Evolutionary conservation across 2,888 invertebrate genomes (phyloP).

Genomic region (Acleris emargana): DNA sequence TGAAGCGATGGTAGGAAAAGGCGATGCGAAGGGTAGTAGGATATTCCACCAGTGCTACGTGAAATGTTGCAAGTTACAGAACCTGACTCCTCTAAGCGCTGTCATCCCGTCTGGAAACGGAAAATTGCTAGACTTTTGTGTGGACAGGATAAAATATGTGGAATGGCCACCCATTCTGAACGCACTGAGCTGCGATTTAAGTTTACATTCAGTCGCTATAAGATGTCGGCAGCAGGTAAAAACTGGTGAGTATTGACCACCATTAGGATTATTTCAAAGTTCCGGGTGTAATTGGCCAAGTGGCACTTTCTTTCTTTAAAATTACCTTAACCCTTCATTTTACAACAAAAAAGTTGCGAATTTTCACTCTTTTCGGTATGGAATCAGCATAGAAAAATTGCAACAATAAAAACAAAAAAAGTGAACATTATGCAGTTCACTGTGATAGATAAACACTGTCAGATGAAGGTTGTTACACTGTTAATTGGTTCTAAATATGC

Average conservation of each 20-base stretch:
- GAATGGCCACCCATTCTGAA: conserved; percentile 91
- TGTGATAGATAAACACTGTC: no score
- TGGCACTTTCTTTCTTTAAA: no score
- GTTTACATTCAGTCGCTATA: conserved; percentile 87
- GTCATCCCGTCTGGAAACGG: conserved; percentile 75
- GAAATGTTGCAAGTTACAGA: conserved; percentile 79
- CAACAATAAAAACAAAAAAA: no score
- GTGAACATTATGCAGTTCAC: no score
- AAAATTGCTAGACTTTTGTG: conserved; percentile 86
- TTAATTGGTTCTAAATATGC: no score
- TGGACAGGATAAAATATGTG: conserved; percentile 88
- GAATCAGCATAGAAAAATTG: no score
- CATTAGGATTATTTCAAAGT: background rate
- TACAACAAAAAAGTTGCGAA: no score
- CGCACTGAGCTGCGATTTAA: conserved; percentile 88
- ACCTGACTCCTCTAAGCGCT: conserved; percentile 68
- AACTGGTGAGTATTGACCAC: conserved; percentile 59
- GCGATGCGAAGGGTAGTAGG: conserved; percentile 68
- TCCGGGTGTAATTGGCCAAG: background rate
- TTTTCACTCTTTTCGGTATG: no score
- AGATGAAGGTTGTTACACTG: no score
- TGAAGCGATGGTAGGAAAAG: conserved; percentile 70
- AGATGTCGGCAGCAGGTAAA: conserved; percentile 83
- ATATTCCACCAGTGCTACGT: conserved; percentile 79
- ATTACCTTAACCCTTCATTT: no score